Evolutionary conservation across 2,797 vertebrate genomes (phyloP).

Genomic region (Pachyuromys duprasi): DNA sequence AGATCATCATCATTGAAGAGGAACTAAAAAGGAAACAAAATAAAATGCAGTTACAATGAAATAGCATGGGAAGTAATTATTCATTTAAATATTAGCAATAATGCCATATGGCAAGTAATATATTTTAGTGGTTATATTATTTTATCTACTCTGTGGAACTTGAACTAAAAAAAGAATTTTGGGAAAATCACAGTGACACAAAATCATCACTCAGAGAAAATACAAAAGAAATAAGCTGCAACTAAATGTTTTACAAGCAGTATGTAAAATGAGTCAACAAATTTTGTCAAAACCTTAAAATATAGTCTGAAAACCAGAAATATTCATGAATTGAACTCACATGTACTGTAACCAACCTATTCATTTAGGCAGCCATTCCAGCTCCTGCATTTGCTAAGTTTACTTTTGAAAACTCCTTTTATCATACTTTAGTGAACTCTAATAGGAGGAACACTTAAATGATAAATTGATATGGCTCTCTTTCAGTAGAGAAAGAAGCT

Average conservation of each 20-base stretch:
- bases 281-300: slow-evolving; percentile 68
- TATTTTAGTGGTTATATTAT: not conserved
- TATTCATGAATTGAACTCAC: slow-evolving; percentile 68
- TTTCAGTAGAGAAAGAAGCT: slow-evolving; percentile 35
- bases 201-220: slow-evolving; percentile 29
- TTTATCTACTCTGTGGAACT: not conserved
- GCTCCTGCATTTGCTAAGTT: slow-evolving; percentile 38
- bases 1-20: not conserved
- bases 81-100: slow-evolving; percentile 13
- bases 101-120: not conserved
- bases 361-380: slow-evolving; percentile 45
- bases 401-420: not conserved
- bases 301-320: slow-evolving; percentile 54
- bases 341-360: slow-evolving; percentile 16
- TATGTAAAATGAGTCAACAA: slow-evolving; percentile 65
- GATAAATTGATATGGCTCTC: not conserved
- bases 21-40: not conserved
- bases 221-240: slow-evolving; percentile 38
- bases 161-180: not conserved
- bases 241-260: slow-evolving; percentile 49
- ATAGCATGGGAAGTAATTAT: not conserved
- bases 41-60: not conserved
- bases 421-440: slow-evolving; percentile 11
- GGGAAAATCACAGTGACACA: not conserved
- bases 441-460: slow-evolving; percentile 35